phyloP scores from a whole-genome alignment of 2,113 vertebrate genomes.

The Leptobrachium ailaonicum region DNA sequence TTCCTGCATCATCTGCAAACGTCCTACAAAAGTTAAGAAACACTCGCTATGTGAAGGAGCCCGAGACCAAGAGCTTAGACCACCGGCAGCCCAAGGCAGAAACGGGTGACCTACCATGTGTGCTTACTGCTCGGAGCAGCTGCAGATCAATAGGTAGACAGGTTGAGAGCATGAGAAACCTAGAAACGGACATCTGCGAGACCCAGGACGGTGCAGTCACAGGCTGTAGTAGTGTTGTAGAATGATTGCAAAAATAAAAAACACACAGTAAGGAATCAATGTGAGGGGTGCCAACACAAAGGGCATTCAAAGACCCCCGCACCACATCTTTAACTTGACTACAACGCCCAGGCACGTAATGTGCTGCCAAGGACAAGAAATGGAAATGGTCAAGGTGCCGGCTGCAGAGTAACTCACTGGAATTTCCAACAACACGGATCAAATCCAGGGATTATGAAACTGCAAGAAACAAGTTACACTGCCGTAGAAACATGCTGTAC shows the following conservation, averaged over 20 bases:
- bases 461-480: conserved; percentile 25
- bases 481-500: conserved; percentile 34
- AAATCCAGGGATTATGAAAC: conserved; percentile 7
- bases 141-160: neutral
- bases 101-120: neutral
- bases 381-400: conserved; percentile 35
- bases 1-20: neutral
- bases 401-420: conserved; percentile 23
- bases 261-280: conserved; percentile 43
- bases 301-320: neutral
- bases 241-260: conserved; percentile 43
- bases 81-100: neutral
- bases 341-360: conserved; percentile 18
- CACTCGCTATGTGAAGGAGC: neutral
- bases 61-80: neutral
- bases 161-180: neutral
- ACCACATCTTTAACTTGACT: neutral
- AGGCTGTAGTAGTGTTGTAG: conserved; percentile 42
- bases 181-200: conserved; percentile 3
- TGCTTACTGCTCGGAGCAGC: neutral
- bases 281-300: conserved; percentile 29
- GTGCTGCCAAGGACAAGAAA: conserved; percentile 34
- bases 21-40: conserved; percentile 3
- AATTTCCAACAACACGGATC: conserved; percentile 21
- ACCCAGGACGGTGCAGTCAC: conserved; percentile 36